These are phyloP conservation scores for Mormyrus proboscirostris DNA, from an alignment of 2,797 vertebrate species.

Conservation along the genomic window DNA sequence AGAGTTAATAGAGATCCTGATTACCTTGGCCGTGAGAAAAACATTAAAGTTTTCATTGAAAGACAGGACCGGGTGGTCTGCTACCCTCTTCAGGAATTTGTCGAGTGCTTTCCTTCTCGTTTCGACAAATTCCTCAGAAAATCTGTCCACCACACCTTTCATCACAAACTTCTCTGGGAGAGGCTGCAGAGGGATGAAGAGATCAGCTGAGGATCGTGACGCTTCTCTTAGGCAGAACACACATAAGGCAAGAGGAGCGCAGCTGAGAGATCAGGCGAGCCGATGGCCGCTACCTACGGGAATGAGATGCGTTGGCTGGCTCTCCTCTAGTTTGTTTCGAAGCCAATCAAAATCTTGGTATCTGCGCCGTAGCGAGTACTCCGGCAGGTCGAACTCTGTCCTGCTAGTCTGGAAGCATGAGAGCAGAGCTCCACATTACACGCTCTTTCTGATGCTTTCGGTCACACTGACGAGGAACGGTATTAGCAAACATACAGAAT, in stretches of 20 bases:
- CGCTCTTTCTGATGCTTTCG: neutral
- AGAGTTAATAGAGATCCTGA: neutral
- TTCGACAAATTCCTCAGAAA: constrained; percentile 94
- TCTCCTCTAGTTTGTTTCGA: constrained; percentile 88
- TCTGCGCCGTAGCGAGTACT: constrained; percentile 84
- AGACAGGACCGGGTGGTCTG: constrained; percentile 93
- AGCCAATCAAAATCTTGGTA: constrained; percentile 99
- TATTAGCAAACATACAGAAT: neutral
- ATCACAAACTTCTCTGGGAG: constrained; percentile 97
- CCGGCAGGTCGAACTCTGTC: constrained; percentile 89
- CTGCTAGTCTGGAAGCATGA: constrained; percentile 72
- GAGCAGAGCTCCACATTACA: neutral
- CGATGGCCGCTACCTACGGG: constrained; percentile 71
- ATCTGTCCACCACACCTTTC: constrained; percentile 95
- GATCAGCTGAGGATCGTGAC: neutral
- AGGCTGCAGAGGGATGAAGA: constrained; percentile 58
- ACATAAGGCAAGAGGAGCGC: neutral
- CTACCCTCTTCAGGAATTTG: constrained; percentile 90
- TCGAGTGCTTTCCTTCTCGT: constrained; percentile 89
- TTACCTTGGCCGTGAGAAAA: constrained; percentile 80
- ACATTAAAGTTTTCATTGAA: constrained; percentile 90
- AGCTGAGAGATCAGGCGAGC: neutral
- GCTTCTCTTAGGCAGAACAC: neutral
- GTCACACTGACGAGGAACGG: neutral
- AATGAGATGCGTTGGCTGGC: constrained; percentile 96